Base-by-base conservation (phyloP, 2,888 invertebrate genomes). In the Melinaea marsaeus region DNA sequence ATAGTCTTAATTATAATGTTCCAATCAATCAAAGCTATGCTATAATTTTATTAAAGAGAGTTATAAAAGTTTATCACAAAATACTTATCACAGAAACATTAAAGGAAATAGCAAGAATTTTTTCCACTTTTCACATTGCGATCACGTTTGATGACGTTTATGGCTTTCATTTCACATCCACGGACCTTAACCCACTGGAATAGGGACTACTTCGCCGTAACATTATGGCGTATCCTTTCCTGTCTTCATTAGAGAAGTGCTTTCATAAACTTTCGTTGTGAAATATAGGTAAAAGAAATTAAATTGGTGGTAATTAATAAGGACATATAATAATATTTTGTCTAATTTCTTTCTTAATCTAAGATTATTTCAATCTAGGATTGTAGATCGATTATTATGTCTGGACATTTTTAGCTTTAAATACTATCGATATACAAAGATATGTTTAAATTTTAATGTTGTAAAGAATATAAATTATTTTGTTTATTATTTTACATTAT, bases 61-160 rank as follows among this genome's bases (percentile, higher is more conserved):
- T 22, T 22, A 22, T 22, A 22, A 22, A 22, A 22, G 22, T 22
- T 22, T 22, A 51, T 7, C 7, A 32, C 22, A 32, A 51, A 51
- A 22, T 22, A 22, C 22, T 22, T 22, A 22, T 22, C 22, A 46
- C 46, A 46, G 13, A 46, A 46, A 46, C 56, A 13, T 55, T 56
- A 32, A 51, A 60, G 66, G 65, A 68, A 65, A 68, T 66, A 47
- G 66, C 63, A 51, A 65, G 59, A 57, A 59, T 47, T 68, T 66
- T 68, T 68, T 68, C 61, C 62, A 65, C 62, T 65, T 70, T 70
- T 70, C 65, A 63, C 66, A 68, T 64, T 62, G 63, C 62, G 65
- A 68, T 62, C 64, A 65, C 67, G 64, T 68, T 48, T 62, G 58
- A 65, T 65, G 63, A 68, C 64, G 59, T 62, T 58, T 59, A 51